Evolutionary conservation across 2,797 vertebrate genomes (phyloP).

Genomic region (Meda fulgida): DNA sequence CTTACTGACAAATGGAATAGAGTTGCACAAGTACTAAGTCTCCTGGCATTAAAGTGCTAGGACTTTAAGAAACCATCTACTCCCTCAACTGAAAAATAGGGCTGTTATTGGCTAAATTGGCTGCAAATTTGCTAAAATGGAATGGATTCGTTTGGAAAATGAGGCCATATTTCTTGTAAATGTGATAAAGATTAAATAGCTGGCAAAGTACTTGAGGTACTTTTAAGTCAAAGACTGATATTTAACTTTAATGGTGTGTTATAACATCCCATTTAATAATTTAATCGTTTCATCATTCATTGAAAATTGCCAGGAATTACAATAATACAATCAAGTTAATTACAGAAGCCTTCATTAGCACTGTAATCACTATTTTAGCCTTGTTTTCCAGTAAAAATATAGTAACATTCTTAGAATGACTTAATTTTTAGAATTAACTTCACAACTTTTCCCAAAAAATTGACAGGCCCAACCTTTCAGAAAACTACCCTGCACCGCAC

Average conservation of each 20-base stretch:
- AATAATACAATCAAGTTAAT: not conserved
- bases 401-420: not conserved
- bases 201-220: not conserved
- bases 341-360: not conserved
- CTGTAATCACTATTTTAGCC: not conserved
- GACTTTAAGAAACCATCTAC: not conserved
- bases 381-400: not conserved
- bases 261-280: not conserved
- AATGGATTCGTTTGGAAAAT: not conserved
- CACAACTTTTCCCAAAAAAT: not conserved
- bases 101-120: not conserved
- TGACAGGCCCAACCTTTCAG: conserved; percentile 11
- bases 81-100: not conserved
- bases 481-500: not conserved
- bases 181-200: not conserved
- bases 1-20: not conserved
- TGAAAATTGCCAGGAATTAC: not conserved
- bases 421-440: not conserved
- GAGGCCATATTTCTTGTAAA: not conserved
- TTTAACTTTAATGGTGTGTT: not conserved
- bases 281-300: not conserved
- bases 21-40: not conserved
- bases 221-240: conserved; percentile 1
- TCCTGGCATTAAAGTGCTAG: not conserved
- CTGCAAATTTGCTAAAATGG: not conserved